Base-by-base conservation (phyloP, 2,888 invertebrate genomes). In the Pristionchus mayeri region DNA sequence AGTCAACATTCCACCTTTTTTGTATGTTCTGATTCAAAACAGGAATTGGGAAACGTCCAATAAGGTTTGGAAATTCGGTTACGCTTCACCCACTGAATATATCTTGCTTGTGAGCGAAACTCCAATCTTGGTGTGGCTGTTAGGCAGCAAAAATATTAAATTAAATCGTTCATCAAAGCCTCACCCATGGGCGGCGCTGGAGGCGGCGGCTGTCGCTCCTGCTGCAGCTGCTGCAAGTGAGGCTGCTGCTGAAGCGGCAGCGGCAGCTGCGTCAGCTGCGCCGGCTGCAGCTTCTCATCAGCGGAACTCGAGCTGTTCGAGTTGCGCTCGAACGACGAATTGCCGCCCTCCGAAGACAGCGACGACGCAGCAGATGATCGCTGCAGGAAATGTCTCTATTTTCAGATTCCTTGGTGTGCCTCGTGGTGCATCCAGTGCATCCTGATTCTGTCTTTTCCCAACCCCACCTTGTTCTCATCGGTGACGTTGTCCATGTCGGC, bases 381-480 rank as follows among this genome's bases (percentile, higher is more conserved):
- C 84, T 84, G 84, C 40, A 75, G 44, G 24, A 63, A 71, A 44
- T 24, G 27, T 37, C 13, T 37, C 13, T 54, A 24, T 57, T 21
- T 18, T 3, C 50, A 3, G 11, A n/a, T n/a, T 79, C 21, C 48
- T 27, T 50, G 48, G 50, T 78, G 50, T 50, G 50, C 76, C 16
- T 21, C 11, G 11, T 18, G 48, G 76, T 78, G 76, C 76, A 30
- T 0, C 30, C 11, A n/a, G 71, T 71, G 71, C 71, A 37, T 13
- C 30, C 11, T 3, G 30, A 6, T 75, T 75, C 40, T n/a, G 75
- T 13, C 44, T 18, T 75, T 75, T 75, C 40, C 44, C 34, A 30
- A n/a, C n/a, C 78, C 11, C 40, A 81, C 81, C 81, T 81, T 81
- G 44, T 81, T 81, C 81, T 60, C 81, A 27, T 81, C 81, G 13